phyloP scores from a whole-genome alignment of 2,113 vertebrate genomes.

The Tachycineta bicolor region DNA sequence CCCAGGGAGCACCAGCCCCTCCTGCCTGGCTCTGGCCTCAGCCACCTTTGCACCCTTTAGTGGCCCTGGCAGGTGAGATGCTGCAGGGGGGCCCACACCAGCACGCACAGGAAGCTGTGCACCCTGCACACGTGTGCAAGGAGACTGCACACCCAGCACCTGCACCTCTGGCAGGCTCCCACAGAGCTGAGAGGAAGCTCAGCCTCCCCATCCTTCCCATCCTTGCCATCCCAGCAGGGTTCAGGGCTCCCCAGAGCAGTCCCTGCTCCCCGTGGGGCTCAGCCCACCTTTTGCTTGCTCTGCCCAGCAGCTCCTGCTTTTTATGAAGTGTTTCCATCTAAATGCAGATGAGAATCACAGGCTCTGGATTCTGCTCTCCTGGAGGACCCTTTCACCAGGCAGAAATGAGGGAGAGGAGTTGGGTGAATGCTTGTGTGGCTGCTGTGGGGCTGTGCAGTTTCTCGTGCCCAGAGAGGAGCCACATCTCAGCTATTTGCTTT shows the following conservation, averaged over 20 bases:
- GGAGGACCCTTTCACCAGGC: background rate
- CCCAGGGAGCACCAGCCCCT: background rate
- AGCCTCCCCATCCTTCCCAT: background rate
- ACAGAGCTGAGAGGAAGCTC: background rate
- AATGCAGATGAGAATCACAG: background rate
- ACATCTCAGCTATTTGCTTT: background rate
- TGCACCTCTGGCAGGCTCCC: fast-evolving
- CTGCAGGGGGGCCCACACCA: background rate
- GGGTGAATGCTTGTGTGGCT: background rate
- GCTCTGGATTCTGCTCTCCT: background rate
- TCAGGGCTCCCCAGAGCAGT: background rate
- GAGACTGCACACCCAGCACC: background rate
- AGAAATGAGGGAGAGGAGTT: background rate
- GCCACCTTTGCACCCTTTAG: background rate
- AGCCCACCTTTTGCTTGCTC: background rate
- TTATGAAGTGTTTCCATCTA: background rate
- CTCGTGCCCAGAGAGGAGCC: background rate
- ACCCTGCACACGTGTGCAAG: fast-evolving
- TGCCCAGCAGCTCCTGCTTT: background rate
- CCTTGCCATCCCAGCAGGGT: background rate
- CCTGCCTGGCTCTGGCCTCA: background rate
- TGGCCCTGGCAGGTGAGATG: background rate
- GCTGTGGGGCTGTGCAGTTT: background rate
- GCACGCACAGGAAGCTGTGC: fast-evolving
- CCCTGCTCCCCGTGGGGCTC: background rate